Base-by-base conservation (phyloP, 2,797 vertebrate genomes). In the Amphiprion clarkii region DNA sequence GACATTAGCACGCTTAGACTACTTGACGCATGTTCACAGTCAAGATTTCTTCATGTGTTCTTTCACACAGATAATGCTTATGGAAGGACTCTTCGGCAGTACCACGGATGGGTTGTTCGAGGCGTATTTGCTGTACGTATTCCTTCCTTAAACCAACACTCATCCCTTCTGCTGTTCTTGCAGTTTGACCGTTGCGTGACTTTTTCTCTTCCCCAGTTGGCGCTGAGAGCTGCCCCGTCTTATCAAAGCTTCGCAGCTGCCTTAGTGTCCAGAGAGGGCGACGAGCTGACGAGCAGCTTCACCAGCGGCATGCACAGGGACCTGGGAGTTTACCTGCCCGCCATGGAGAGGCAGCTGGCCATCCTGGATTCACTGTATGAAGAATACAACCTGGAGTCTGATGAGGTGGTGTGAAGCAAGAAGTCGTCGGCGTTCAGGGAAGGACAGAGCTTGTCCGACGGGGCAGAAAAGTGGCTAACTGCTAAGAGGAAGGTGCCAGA, bases 21-120 rank as follows among this genome's bases (percentile, higher is more conserved):
- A 3, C 11, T n/a, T 11, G 1, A 21, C 23, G 7, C 40, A 4
- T 4, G 25, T 65, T 23, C 3, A 8, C 27, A 5, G 14, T 67
- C 7, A 1, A 11, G 17, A 51, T 52, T 40, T 5, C 0, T 70
- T 23, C 0, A 36, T 36, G 36, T 71, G 3, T 55, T 70, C 39
- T 71, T 56, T 76, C 25, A 42, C 40, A 1, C 81, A 99, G 98
- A 98, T 89, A 97, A 95, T 0, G 97, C 98, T 6, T 99, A 99
- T 51, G 98, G 98, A 33, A 97, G 95, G 92, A 99, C 97, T 0
- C 88, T 99, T 59, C 95, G 98, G 29, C 97, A 97, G 67, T 97
- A 99, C 90, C 98, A 99, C 0, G 98, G 98, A 65, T 99, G 98
- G 98, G 98, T 99, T 25, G 96, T 99, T 53, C 95, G 98, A 2